Conservation (phyloP, 2,797 vertebrate genomes). For the Huso huso region DNA sequence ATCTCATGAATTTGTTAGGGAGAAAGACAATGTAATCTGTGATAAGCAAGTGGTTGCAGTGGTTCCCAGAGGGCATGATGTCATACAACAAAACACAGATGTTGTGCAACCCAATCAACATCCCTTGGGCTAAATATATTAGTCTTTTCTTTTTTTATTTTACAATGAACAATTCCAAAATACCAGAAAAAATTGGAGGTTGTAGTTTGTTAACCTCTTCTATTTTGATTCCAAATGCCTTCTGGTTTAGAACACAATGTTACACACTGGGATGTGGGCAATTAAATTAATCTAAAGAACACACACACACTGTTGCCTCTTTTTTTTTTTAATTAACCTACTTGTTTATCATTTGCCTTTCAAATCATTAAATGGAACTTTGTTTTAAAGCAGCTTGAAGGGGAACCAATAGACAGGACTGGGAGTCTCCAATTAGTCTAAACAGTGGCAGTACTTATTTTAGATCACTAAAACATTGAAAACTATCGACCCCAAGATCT, state of each 20-base stretch:
- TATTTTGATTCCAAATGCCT: neutral
- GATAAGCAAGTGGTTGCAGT: slow-evolving; percentile 12
- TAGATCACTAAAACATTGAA: too few species aligned
- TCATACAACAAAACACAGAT: slow-evolving; percentile 25
- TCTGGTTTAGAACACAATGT: neutral
- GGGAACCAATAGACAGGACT: too few species aligned
- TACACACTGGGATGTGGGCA: too few species aligned
- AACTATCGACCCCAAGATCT: too few species aligned
- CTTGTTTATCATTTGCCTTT: neutral
- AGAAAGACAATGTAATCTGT: slow-evolving; percentile 14
- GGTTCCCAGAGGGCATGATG: slow-evolving; percentile 17
- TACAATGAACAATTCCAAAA: neutral
- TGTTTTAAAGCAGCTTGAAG: neutral
- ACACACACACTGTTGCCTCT: too few species aligned
- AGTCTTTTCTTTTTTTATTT: neutral
- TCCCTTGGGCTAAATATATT: slow-evolving; percentile 15
- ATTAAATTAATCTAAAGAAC: too few species aligned
- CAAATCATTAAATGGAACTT: neutral
- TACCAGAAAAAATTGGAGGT: neutral
- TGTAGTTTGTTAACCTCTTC: neutral
- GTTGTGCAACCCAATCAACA: slow-evolving; percentile 19
- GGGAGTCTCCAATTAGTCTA: too few species aligned
- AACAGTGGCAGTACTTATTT: too few species aligned
- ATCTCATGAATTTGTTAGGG: neutral
- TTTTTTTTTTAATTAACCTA: too few species aligned